Evolutionary conservation across 2,888 invertebrate species (phyloP), one percentile per base, ranked within the genome.

Genomic region (Phaonia tiefii): DNA sequence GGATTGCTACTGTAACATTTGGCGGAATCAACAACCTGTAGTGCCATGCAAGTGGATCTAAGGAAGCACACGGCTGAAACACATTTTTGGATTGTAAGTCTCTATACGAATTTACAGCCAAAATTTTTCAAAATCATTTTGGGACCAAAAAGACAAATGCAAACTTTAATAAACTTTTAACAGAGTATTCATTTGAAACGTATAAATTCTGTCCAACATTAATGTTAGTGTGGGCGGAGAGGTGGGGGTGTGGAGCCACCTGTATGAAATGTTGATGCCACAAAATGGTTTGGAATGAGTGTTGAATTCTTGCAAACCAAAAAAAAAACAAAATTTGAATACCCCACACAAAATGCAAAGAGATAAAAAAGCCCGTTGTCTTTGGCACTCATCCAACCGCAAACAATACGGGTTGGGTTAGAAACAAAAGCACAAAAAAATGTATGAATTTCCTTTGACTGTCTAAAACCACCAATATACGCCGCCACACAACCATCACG

Each of bases 21-120:
- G 88, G 87, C 89, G 86, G 86, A 88, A 85, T 83, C 84, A 75
- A 75, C 63, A 73, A 78, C 75, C 67, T 81, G 44, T 31, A 75
- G 87, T 88, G 91, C 89, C 88, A 91, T 91, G 91, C 89, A 90
- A 91, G 86, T 91, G 89, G 90, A 90, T 88, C 86, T 88, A 85
- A 90, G 89, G 86, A 88, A 86, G 84, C 86, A 87, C 85, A 87
- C 89, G 71, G 81, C 78, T 86, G 88, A 88, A 87, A 87, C 90
- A 87, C 90, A 91, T 88, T 90, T 90, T 87, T 91, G 91, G 91
- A 89, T 91, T 89, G 91, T 91, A 84, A 91, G 91, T 90, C n/a
- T n/a, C n/a, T n/a, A 87, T 79, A 8, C 39, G 13, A 31, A 8
- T 60, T 60, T 8, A 39, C 0, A 73, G 72, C 76, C 76, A 72